These are phyloP conservation scores for Helarctos malayanus DNA, from an alignment of 2,797 vertebrate genomes.

Conservation along the genomic window DNA sequence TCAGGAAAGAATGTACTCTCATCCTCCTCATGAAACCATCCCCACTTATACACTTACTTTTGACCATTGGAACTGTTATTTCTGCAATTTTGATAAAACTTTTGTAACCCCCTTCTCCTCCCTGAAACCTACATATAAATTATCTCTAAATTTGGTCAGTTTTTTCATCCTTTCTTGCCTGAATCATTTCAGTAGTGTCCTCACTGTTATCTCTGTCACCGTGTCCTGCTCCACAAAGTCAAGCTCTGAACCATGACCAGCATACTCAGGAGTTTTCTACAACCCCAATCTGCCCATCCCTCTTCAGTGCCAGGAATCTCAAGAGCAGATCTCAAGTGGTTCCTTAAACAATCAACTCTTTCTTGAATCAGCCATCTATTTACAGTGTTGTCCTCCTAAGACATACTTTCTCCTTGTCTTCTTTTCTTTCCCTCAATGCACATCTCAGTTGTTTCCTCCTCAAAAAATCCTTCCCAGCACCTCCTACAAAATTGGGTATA, in stretches of 20 bases:
- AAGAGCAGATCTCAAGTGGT: rapidly evolving
- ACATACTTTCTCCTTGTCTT: neutral
- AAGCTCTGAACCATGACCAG: rapidly evolving
- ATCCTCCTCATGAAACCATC: rapidly evolving
- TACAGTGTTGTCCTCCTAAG: rapidly evolving
- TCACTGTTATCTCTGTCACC: neutral
- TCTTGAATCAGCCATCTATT: rapidly evolving
- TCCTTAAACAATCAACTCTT: neutral
- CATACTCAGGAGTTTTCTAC: neutral
- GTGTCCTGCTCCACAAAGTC: rapidly evolving
- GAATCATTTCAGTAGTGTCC: rapidly evolving
- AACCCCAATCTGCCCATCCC: rapidly evolving
- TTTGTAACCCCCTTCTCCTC: neutral
- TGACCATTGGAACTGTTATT: neutral
- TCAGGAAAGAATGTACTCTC: neutral
- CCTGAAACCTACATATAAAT: neutral
- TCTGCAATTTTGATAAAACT: neutral
- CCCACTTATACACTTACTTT: neutral
- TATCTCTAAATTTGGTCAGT: neutral
- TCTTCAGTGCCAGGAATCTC: neutral
- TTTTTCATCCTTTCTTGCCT: too few relatives aligned
- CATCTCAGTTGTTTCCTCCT: neutral
- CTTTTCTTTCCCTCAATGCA: neutral
- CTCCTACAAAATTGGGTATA: rapidly evolving
- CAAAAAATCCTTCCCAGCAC: rapidly evolving